Base-by-base conservation (phyloP, 2,888 invertebrate species). In the Fragum sueziense region DNA sequence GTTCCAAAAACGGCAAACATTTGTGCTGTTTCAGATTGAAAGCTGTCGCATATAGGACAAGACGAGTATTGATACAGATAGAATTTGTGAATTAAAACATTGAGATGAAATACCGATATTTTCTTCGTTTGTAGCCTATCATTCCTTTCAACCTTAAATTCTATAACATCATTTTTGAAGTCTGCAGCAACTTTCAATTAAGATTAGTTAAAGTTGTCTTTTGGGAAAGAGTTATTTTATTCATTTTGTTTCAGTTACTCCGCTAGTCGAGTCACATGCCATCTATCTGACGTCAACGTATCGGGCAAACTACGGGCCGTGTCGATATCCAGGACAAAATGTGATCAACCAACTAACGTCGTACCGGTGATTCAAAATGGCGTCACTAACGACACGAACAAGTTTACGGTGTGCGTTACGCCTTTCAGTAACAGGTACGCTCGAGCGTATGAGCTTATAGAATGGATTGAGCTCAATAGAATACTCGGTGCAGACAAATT, bases 401-500 rank as follows among this genome's bases (percentile, higher is more conserved):
- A 87, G 9, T 90, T 90, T 68, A 87, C 90, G 0, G 84, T 90
- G 1, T 91, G 90, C 59, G 81, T 90, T 1, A 85, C 87, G 14
- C 89, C 91, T 0, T 69, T 91, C 1, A 88, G 88, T 74, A 85
- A 72, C 71, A 57, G 77, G 3, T 90, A 88, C 73, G 83, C 84
- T n/a, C 77, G 85, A 11, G 88, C 89, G 4, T 88, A 89, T 47
- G 90, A 89, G 70, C 80, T 93, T 33, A 87, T 92, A 6, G 91
- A 92, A 80, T 91, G 91, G 89, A 87, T 93, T 4, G 92, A 92
- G 81, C 68, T 92, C 29, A 91, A 90, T 72, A 82, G 82, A 52
- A 69, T 92, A 14, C 85, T 92, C 14, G 93, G 93, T 3, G 92
- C 91, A 0, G 82, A 88, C 4, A 86, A 86, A 70, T 86, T 92